Conservation (phyloP, 2,888 invertebrate genomes). For the Sylvicola fuscatus region DNA sequence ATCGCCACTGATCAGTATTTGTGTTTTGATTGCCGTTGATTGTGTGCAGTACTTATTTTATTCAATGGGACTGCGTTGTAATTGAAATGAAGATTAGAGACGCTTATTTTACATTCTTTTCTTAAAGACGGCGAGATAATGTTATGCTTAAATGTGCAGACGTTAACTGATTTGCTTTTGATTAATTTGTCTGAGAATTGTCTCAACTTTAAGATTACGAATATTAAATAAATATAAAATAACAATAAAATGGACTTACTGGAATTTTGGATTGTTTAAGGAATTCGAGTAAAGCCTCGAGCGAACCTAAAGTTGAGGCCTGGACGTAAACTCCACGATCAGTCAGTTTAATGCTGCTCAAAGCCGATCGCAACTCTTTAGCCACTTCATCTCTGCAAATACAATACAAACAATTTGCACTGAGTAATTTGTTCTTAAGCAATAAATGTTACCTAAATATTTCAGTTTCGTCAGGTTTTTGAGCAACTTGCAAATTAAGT, state of each 20-base stretch:
- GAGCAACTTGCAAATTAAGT: slow-evolving; percentile 76
- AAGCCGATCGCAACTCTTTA: slow-evolving; percentile 66
- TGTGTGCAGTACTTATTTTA: no score
- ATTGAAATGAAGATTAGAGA: no score
- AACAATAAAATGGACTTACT: slow-evolving; percentile 33
- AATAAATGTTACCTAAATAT: slow-evolving; percentile 33
- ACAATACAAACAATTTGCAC: slow-evolving; percentile 3
- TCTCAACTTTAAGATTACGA: no score
- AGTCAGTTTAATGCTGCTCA: slow-evolving; percentile 78
- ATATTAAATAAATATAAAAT: background rate
- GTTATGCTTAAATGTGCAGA: no score
- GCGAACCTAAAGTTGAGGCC: slow-evolving; percentile 95
- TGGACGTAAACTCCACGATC: slow-evolving; percentile 97
- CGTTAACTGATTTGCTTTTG: no score
- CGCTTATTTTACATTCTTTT: no score
- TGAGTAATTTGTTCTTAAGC: slow-evolving; percentile 1
- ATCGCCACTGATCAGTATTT: no score
- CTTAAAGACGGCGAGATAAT: no score
- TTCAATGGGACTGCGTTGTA: no score
- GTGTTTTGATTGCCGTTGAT: no score
- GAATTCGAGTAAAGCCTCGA: slow-evolving; percentile 92
- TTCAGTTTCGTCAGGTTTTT: slow-evolving; percentile 87
- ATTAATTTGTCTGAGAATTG: no score
- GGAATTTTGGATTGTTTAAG: slow-evolving; percentile 82
- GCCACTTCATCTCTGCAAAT: slow-evolving; percentile 59